phyloP scores from a whole-genome alignment of 2,888 invertebrate genomes.

The Tinea pellionella region DNA sequence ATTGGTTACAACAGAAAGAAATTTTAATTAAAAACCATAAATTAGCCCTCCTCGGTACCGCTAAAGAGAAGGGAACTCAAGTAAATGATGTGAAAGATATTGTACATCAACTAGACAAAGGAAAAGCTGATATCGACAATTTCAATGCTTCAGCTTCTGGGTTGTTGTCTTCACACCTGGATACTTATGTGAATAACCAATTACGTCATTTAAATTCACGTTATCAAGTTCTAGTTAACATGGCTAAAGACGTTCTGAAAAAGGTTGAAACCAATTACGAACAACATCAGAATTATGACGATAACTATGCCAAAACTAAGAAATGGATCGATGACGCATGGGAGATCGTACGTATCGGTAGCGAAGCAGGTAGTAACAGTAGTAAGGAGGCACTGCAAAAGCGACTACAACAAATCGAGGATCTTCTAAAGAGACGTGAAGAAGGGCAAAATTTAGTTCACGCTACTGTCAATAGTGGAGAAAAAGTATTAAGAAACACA shows the following conservation, averaged over 20 bases:
- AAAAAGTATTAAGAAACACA: constrained; percentile 88
- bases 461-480: constrained; percentile 88
- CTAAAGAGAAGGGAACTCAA: constrained; percentile 87
- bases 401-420: constrained; percentile 82
- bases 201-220: constrained; percentile 86
- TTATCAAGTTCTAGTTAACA: constrained; percentile 88
- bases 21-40: constrained; percentile 92
- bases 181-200: constrained; percentile 89
- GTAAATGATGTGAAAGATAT: constrained; percentile 85
- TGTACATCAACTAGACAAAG: constrained; percentile 78
- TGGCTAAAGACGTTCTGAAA: constrained; percentile 89
- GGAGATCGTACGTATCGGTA: constrained; percentile 82
- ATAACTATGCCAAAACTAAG: constrained; percentile 79
- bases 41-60: constrained; percentile 80
- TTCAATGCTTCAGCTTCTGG: constrained; percentile 84
- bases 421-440: constrained; percentile 83
- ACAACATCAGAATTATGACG: constrained; percentile 85
- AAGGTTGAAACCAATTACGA: constrained; percentile 91
- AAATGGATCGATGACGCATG: constrained; percentile 90
- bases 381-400: constrained; percentile 87
- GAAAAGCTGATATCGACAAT: constrained; percentile 84
- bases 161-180: constrained; percentile 84
- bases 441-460: constrained; percentile 90
- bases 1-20: constrained; percentile 93
- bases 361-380: constrained; percentile 81